Evolutionary conservation across 2,888 invertebrate species (phyloP).

Genomic region (Epistrophe grossulariae): DNA sequence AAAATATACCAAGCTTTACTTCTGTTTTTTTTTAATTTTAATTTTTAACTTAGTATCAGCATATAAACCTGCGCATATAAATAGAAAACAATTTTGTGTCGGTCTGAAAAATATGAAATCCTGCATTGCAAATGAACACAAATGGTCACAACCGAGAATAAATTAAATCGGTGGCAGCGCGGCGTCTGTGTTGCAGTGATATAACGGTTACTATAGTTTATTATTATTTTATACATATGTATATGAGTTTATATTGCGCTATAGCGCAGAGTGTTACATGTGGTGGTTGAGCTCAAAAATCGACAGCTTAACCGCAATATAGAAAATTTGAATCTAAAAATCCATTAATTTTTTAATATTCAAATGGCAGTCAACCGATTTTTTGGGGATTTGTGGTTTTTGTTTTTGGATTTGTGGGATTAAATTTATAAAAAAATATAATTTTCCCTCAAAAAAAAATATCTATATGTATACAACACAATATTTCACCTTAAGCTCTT

Average conservation of each 20-base stretch:
- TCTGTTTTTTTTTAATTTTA: slow-evolving; percentile 2
- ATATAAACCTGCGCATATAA: not conserved
- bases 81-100: slow-evolving; percentile 19
- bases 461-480: not conserved
- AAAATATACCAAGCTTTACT: slow-evolving; percentile 17
- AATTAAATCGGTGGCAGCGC: slow-evolving; percentile 45
- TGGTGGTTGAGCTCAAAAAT: slow-evolving; percentile 62
- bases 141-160: slow-evolving; percentile 57
- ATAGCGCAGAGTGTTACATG: slow-evolving; percentile 44
- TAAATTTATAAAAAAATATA: slow-evolving; percentile 24
- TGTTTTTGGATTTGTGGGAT: slow-evolving; percentile 31
- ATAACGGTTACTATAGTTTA: slow-evolving; percentile 6
- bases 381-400: slow-evolving; percentile 29
- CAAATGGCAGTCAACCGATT: slow-evolving; percentile 22
- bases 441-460: not conserved
- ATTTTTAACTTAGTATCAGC: slow-evolving; percentile 12
- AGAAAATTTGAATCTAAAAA: slow-evolving; percentile 49
- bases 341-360: slow-evolving; percentile 38
- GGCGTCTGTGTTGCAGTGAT: slow-evolving; percentile 5
- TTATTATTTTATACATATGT: not conserved
- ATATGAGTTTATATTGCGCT: not conserved
- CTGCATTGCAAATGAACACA: slow-evolving; percentile 69
- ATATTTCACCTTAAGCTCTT: not conserved
- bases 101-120: slow-evolving; percentile 46
- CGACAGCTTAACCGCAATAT: slow-evolving; percentile 65